Evolutionary conservation across 2,888 invertebrate genomes (phyloP), one percentile per base, ranked within the genome.

Genomic region (Aphidoletes aphidimyza): DNA sequence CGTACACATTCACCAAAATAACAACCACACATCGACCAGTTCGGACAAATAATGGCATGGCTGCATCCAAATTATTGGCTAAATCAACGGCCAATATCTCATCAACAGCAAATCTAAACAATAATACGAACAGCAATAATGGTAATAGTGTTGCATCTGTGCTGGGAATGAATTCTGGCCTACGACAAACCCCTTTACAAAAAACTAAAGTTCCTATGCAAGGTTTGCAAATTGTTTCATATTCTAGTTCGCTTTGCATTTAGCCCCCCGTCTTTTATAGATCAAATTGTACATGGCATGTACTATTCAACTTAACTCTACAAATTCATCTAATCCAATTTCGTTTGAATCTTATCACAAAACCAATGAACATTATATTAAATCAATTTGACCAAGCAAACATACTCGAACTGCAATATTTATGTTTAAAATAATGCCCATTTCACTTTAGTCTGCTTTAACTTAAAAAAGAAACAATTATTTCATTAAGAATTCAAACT

Each of bases 1-100:
- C 94, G 37, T 93, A 93, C 87, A 92, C 93, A 59, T 93, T 92
- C 88, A 93, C 93, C 42, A 92, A 93, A 88, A 92, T 93, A 89
- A 92, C 93, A 47, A 90, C 91, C 85, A 90, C 92, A 11, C 91
- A 92, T 85, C 90, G 92, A 34, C 90, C 88, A 34, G 87, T 88
- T 37, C 87, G 88, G 39, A 86, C 87, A 3, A 84, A 83, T 49
- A 88, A 89, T 0, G 87, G 86, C 34, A 86, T 87, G 5, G 88
- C 88, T 59, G 88, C 88, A 85, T 87, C 81, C 2, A 81, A 78
- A 39, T 34, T 45, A 30, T 19, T 45, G 34, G 39, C 69, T 26
- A 83, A 83, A 30, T 83, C 83, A 83, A 45, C 83, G 45, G 83
- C 83, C 42, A 45, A 42, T 17, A 26, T 45, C 6, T n/a, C 83